phyloP scores from a whole-genome alignment of 1,140 invertebrate genomes.

The Mactra quadrangularis region DNA sequence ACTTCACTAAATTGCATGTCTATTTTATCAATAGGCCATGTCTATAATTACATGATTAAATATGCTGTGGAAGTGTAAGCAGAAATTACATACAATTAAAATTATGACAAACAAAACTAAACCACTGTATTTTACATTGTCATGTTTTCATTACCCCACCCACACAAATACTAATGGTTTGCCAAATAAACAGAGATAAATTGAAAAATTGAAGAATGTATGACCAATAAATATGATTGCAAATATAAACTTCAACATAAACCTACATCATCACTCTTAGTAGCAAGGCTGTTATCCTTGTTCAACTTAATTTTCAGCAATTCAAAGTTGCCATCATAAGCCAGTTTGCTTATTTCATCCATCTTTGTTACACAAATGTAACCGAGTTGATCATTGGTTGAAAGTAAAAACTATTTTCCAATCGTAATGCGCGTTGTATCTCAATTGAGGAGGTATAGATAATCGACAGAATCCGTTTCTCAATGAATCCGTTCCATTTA shows the following conservation, averaged over 20 bases:
- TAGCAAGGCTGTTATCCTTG: constrained; percentile 64
- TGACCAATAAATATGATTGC: neutral
- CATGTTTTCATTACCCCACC: constrained; percentile 14
- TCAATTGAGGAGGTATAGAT: no score
- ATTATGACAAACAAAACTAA: no score
- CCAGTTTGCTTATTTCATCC: constrained; percentile 76
- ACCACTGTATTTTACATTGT: neutral
- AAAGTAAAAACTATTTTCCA: neutral
- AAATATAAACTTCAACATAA: neutral
- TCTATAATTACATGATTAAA: no score
- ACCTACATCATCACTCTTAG: constrained; percentile 72
- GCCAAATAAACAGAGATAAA: neutral
- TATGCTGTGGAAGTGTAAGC: no score
- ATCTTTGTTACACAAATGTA: constrained; percentile 34
- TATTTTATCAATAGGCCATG: no score
- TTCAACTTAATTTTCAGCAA: constrained; percentile 68
- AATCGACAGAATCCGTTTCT: no score
- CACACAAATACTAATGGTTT: neutral
- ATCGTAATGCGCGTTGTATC: neutral
- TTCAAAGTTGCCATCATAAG: constrained; percentile 75
- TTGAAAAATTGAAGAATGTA: no score
- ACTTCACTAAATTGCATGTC: no score
- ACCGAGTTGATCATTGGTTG: neutral
- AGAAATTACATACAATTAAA: no score
- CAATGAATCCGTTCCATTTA: no score